Percentiles rank a stretch among this genome's conserved stretches.
phyloP scores from a whole-genome alignment of 2,113 vertebrate genomes.

The Electrona antarctica region DNA sequence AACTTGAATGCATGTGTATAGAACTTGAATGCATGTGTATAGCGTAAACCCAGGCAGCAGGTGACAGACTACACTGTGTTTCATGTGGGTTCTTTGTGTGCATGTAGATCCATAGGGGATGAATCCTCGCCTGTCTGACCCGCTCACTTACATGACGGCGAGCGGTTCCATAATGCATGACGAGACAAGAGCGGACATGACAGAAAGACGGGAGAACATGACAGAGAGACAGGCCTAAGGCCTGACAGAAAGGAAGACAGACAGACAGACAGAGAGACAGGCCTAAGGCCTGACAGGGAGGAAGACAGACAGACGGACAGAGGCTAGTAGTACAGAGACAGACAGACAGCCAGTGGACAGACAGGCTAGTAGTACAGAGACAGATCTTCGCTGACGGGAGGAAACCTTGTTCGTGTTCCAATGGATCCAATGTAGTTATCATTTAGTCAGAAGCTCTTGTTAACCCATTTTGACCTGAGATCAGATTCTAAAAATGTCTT shows the following conservation, averaged over 20 bases:
- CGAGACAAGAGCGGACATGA: constrained; percentile 35
- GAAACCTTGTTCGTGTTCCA: too few species aligned
- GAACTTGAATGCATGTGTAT: too few species aligned
- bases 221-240: constrained; percentile 53
- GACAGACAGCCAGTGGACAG: constrained; percentile 41
- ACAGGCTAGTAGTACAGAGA: constrained; percentile 12
- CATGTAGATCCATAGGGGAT: constrained; percentile 10
- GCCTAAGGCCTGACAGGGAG: too few species aligned
- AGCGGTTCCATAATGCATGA: constrained; percentile 37
- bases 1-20: too few species aligned
- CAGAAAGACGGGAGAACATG: constrained; percentile 44
- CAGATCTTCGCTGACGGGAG: neutral
- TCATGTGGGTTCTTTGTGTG: neutral
- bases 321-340: constrained; percentile 21
- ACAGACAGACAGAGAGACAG: constrained; percentile 26
- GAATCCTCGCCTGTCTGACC: constrained; percentile 1
- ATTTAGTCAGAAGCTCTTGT: too few species aligned
- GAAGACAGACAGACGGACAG: constrained; percentile 26
- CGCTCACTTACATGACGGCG: neutral
- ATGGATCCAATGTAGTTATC: too few species aligned
- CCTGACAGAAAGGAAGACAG: neutral
- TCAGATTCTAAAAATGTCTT: too few species aligned
- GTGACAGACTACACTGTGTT: neutral
- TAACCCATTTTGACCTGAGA: too few species aligned
- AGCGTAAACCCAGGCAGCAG: too few species aligned